Evolutionary conservation across 2,888 invertebrate species (phyloP).

Genomic region (Temnothorax rugatulus): DNA sequence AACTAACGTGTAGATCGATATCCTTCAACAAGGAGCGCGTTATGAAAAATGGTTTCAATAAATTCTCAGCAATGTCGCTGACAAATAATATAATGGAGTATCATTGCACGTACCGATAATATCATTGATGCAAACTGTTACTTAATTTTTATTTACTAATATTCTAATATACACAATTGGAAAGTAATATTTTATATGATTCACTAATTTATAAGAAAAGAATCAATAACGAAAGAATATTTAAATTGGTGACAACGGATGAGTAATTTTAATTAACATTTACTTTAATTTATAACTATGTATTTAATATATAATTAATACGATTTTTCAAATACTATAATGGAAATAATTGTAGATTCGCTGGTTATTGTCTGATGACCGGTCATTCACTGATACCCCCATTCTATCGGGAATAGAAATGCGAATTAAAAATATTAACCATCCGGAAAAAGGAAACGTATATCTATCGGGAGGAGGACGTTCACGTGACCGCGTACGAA

Average conservation of each 20-base stretch:
- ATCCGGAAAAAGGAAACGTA: conserved; percentile 20
- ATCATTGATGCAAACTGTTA: not conserved
- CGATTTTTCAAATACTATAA: not conserved
- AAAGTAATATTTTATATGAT: not conserved
- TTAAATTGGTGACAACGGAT: not conserved
- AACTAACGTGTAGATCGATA: not conserved
- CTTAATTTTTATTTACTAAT: conserved; percentile 5
- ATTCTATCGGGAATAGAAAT: not conserved
- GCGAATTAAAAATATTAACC: conserved; percentile 14
- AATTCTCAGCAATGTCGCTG: conserved; percentile 2
- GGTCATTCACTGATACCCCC: not conserved
- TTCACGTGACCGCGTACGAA: conserved; percentile 47
- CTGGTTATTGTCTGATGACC: not conserved
- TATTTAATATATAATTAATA: conserved; percentile 8
- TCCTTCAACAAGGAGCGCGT: not conserved
- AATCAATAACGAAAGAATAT: not conserved
- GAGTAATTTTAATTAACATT: not conserved
- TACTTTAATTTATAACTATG: not conserved
- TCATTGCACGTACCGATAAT: not conserved
- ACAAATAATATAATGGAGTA: conserved; percentile 17
- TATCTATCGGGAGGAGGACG: conserved; percentile 57
- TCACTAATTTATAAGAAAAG: not conserved
- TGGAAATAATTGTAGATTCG: too few relatives aligned
- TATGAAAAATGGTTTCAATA: conserved; percentile 5
- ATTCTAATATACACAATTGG: not conserved